phyloP scores from a whole-genome alignment of 1,140 invertebrate genomes.

The Cydia splendana region DNA sequence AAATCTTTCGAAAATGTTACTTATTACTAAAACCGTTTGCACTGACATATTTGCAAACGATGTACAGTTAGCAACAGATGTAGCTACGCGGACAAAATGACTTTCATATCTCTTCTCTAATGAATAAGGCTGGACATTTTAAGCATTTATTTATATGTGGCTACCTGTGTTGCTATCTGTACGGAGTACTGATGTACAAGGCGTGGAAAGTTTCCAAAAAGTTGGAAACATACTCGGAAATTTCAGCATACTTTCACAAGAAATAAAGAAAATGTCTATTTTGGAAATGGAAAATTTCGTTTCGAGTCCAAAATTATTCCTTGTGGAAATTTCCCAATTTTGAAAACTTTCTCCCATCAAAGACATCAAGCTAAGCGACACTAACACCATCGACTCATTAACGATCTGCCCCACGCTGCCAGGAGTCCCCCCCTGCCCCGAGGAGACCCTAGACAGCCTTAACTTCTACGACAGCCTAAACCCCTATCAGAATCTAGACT shows the following conservation, averaged over 20 bases:
- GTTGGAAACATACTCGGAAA: too few relatives aligned
- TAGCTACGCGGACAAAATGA: not conserved
- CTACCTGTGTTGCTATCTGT: not conserved
- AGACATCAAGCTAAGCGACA: conserved; percentile 17
- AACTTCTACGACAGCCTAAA: conserved; percentile 73
- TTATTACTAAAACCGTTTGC: not conserved
- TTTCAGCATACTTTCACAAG: too few relatives aligned
- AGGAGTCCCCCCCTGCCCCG: conserved; percentile 62
- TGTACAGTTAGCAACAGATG: not conserved
- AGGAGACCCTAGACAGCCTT: conserved; percentile 73
- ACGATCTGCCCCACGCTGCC: conserved; percentile 64
- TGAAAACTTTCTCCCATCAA: too few relatives aligned
- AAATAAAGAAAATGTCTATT: too few relatives aligned
- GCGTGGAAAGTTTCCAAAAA: too few relatives aligned
- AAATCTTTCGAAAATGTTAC: not conserved
- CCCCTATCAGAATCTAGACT: conserved; percentile 60
- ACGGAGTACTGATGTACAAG: too few relatives aligned
- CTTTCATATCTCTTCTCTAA: not conserved
- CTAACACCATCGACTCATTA: conserved; percentile 49
- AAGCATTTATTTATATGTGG: too few relatives aligned
- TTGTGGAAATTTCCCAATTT: too few relatives aligned
- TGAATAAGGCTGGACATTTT: not conserved
- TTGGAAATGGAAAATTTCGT: too few relatives aligned
- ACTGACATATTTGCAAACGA: not conserved
- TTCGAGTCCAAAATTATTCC: too few relatives aligned